Evolutionary conservation across 2,888 invertebrate genomes (phyloP).

Genomic region (Sinhomidia bicolor): DNA sequence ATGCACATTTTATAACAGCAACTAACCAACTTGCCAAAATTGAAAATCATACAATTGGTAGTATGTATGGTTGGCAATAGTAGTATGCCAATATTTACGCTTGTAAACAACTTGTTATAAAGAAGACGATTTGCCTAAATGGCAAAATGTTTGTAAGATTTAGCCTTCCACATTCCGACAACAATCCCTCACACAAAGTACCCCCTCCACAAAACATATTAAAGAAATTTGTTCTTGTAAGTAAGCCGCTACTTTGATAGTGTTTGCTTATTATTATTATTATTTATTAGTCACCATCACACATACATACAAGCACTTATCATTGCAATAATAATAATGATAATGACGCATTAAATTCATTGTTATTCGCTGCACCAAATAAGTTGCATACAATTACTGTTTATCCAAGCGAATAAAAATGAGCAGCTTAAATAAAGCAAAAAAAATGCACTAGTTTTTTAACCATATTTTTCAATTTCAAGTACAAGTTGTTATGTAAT

Average conservation of each 20-base stretch:
- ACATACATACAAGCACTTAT: background rate
- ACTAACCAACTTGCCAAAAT: background rate
- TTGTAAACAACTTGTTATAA: slow-evolving; percentile 23
- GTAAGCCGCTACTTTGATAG: too few relatives aligned
- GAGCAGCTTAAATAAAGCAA: background rate
- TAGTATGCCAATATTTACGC: background rate
- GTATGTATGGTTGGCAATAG: too few relatives aligned
- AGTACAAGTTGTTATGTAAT: background rate
- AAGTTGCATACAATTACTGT: background rate
- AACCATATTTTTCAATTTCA: slow-evolving; percentile 4
- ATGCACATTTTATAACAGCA: slow-evolving; percentile 46
- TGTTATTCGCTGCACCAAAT: background rate
- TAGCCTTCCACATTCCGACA: slow-evolving; percentile 16
- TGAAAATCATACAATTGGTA: too few relatives aligned
- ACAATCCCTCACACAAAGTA: background rate
- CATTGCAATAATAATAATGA: background rate
- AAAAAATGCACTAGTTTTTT: background rate
- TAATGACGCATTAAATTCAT: background rate
- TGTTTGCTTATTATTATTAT: too few relatives aligned
- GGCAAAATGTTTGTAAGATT: background rate
- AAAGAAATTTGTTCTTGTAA: too few relatives aligned
- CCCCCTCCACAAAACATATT: too few relatives aligned
- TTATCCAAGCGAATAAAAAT: background rate
- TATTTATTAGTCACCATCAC: background rate
- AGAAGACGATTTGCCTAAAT: slow-evolving; percentile 10